phyloP scores from a whole-genome alignment of 1,140 invertebrate genomes.

The Ylistrum balloti region DNA sequence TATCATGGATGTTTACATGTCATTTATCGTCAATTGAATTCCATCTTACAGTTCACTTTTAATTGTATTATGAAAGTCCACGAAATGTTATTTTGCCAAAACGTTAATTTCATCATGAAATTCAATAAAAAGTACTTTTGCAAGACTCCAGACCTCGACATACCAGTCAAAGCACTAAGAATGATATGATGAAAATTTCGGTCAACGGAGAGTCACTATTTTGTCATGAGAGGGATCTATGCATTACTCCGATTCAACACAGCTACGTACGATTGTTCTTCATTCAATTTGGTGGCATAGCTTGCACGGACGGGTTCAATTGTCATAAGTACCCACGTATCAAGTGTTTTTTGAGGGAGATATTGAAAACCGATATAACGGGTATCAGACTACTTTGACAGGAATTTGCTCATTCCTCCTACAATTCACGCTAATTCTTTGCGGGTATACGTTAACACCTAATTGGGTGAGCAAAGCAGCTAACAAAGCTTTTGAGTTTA shows the following conservation, averaged over 20 bases:
- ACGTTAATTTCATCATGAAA: no score
- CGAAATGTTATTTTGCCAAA: no score
- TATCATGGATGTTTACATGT: no score
- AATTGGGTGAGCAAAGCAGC: not conserved
- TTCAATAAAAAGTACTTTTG: no score
- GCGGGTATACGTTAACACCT: not conserved
- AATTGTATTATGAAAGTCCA: no score
- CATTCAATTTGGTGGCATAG: not conserved
- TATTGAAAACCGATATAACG: not conserved
- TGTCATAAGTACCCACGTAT: not conserved
- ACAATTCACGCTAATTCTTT: no score
- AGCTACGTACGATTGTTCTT: not conserved
- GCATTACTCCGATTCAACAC: not conserved
- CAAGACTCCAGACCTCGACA: not conserved
- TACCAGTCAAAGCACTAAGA: not conserved
- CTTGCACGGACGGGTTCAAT: not conserved
- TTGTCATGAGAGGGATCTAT: not conserved
- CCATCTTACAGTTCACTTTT: no score
- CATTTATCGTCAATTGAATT: no score
- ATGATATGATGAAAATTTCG: not conserved
- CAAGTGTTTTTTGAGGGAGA: not conserved
- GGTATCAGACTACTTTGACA: not conserved
- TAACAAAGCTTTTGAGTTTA: not conserved
- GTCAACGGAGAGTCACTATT: slow-evolving; percentile 2
- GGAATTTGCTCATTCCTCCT: not conserved